Evolutionary conservation across 2,113 vertebrate species (phyloP).

Genomic region (Macrotus californicus): DNA sequence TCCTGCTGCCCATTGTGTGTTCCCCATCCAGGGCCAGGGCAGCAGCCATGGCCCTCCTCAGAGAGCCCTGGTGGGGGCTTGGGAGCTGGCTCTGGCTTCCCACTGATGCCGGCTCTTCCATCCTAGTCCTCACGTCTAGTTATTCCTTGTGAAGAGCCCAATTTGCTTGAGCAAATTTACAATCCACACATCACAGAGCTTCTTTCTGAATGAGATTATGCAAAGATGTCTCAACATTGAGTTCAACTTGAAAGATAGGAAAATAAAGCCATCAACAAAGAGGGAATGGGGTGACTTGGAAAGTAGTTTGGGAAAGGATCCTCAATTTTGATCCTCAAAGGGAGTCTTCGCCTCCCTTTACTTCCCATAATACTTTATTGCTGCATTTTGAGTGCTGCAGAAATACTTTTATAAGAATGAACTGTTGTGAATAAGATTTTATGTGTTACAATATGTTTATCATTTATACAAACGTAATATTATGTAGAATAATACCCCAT

Average conservation of each 20-base stretch:
- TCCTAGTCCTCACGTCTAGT: not conserved
- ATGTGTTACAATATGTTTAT: not conserved
- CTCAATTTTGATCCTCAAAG: not conserved
- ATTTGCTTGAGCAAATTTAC: constrained; percentile 7
- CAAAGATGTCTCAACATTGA: not conserved
- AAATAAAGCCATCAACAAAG: not conserved
- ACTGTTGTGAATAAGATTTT: not conserved
- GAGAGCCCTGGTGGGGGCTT: constrained; percentile 68
- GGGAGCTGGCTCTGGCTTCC: constrained; percentile 71
- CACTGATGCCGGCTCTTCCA: constrained; percentile 69
- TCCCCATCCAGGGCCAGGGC: constrained; percentile 84
- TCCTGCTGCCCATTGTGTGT: constrained; percentile 83
- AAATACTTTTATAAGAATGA: not conserved
- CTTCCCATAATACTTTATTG: not conserved
- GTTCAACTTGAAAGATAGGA: not conserved
- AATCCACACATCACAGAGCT: not conserved
- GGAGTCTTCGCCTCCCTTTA: not conserved
- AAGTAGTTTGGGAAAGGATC: not conserved
- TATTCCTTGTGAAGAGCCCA: not conserved
- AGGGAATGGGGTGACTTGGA: not conserved
- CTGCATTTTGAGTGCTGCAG: not conserved
- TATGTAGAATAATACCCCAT: not conserved
- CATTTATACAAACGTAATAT: not conserved
- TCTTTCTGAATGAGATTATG: not conserved
- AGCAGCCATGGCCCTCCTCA: constrained; percentile 77